Percentiles rank a stretch among this genome's conserved stretches.
Evolutionary conservation across 1,140 invertebrate species (phyloP).

Genomic region (Drosophila kohkoa): DNA sequence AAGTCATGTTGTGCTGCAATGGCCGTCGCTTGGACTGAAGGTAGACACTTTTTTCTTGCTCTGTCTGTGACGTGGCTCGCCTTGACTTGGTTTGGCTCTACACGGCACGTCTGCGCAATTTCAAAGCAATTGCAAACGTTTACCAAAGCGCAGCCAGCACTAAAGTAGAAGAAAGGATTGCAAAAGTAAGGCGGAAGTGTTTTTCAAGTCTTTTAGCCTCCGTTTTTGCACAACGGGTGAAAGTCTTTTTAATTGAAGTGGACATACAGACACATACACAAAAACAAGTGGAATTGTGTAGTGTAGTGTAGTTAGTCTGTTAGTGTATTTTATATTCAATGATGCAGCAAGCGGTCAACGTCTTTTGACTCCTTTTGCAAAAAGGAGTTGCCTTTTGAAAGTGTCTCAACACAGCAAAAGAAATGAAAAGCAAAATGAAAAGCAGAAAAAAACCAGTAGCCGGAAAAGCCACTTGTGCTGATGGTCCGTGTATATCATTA

Average conservation of each 20-base stretch:
- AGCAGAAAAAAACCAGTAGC: constrained; percentile 1
- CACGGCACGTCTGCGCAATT: constrained; percentile 76
- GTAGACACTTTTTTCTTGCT: constrained; percentile 70
- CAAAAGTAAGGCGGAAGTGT: constrained; percentile 74
- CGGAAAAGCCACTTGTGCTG: constrained; percentile 23
- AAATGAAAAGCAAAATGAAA: constrained; percentile 17
- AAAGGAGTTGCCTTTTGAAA: constrained; percentile 46
- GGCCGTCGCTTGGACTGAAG: constrained; percentile 49
- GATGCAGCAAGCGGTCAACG: constrained; percentile 77
- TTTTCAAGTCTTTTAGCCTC: constrained; percentile 67
- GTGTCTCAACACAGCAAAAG: constrained; percentile 33
- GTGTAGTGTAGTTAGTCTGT: constrained; percentile 13
- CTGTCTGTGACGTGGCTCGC: constrained; percentile 17
- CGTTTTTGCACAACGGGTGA: constrained; percentile 66
- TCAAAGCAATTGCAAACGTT: constrained; percentile 80
- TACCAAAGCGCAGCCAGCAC: constrained; percentile 72
- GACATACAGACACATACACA: constrained; percentile 41
- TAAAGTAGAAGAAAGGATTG: constrained; percentile 53
- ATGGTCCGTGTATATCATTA: constrained; percentile 70
- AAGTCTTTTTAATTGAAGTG: constrained; percentile 84
- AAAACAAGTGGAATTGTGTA: no score
- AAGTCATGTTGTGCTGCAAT: constrained; percentile 80
- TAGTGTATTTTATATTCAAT: constrained; percentile 73
- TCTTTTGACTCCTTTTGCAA: constrained; percentile 65
- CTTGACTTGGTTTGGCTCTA: constrained; percentile 17